Conservation (phyloP, 2,797 vertebrate species). For the Tokudaia tokunoshimensis region DNA sequence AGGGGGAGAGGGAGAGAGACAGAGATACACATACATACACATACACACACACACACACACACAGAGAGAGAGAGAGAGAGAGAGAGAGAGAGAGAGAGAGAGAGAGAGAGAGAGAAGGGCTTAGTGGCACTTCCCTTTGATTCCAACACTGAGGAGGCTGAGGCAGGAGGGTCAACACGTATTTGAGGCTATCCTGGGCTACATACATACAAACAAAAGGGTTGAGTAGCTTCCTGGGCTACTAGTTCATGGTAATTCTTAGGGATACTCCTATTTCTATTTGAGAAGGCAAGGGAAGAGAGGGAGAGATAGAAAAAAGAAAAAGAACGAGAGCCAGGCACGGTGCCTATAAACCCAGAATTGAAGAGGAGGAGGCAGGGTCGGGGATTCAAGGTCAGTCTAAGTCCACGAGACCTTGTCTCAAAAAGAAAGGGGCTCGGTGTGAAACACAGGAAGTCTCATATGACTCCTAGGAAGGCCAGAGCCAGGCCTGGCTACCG, state of each 20-base stretch:
- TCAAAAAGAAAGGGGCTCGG: not conserved
- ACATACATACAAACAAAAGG: not conserved
- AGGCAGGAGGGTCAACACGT: not conserved
- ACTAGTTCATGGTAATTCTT: not conserved
- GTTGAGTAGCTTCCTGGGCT: not conserved
- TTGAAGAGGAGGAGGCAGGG: not conserved
- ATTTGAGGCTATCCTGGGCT: not conserved
- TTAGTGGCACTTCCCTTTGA: too few relatives aligned
- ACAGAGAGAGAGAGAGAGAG: too few relatives aligned
- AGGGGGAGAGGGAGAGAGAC: too few relatives aligned
- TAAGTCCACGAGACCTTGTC: not conserved
- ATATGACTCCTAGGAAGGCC: rapidly evolving
- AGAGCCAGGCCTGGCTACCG: too few relatives aligned
- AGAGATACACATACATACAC: too few relatives aligned
- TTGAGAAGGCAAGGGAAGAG: not conserved
- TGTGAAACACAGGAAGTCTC: not conserved
- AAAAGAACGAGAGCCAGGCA: not conserved
- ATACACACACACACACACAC: too few relatives aligned
- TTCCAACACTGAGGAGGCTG: not conserved
- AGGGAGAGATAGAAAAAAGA: not conserved
- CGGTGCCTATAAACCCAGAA: too few relatives aligned
- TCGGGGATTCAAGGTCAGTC: not conserved
- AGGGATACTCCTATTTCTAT: not conserved
- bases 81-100: too few relatives aligned
- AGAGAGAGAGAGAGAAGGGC: too few relatives aligned